Evolutionary conservation across 1,140 invertebrate species (phyloP).

Genomic region (Proctacanthus coquilletti): DNA sequence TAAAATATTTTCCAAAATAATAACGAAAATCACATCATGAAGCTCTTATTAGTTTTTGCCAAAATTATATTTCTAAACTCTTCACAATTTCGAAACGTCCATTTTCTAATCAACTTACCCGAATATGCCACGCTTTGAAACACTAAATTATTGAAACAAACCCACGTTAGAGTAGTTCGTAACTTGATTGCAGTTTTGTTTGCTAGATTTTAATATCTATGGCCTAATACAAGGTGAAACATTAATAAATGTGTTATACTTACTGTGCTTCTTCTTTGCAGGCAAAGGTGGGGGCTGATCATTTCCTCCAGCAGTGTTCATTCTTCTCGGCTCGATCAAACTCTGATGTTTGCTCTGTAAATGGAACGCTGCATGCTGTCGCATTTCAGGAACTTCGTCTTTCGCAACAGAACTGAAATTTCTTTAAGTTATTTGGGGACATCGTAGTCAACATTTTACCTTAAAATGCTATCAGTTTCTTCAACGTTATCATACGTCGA

Average conservation of each 20-base stretch:
- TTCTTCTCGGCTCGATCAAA: conserved; percentile 17
- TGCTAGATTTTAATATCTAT: too few species aligned
- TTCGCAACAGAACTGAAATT: too few species aligned
- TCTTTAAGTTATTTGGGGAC: too few species aligned
- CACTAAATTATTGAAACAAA: conserved; percentile 45
- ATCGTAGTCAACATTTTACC: conserved; percentile 3
- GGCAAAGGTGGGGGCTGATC: conserved; percentile 73
- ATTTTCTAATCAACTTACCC: conserved; percentile 52
- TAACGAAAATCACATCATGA: too few species aligned
- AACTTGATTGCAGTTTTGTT: conserved; percentile 25
- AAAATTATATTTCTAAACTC: too few species aligned
- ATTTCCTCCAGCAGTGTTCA: conserved; percentile 22
- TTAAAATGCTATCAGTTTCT: conserved; percentile 31
- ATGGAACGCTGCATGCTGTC: conserved; percentile 1
- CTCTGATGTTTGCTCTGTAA: conserved; percentile 22
- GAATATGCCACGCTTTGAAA: conserved; percentile 88
- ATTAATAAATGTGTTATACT: conserved; percentile 46
- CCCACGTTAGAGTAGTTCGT: conserved; percentile 25
- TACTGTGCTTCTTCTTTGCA: conserved; percentile 84
- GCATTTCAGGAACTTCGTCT: conserved; percentile 5
- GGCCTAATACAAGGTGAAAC: too few species aligned
- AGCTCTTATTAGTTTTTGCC: too few species aligned
- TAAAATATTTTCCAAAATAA: too few species aligned
- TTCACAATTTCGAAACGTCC: neutral
- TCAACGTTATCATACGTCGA: conserved; percentile 59